Evolutionary conservation across 2,888 invertebrate genomes (phyloP).

Genomic region (Amphimallon solstitiale): DNA sequence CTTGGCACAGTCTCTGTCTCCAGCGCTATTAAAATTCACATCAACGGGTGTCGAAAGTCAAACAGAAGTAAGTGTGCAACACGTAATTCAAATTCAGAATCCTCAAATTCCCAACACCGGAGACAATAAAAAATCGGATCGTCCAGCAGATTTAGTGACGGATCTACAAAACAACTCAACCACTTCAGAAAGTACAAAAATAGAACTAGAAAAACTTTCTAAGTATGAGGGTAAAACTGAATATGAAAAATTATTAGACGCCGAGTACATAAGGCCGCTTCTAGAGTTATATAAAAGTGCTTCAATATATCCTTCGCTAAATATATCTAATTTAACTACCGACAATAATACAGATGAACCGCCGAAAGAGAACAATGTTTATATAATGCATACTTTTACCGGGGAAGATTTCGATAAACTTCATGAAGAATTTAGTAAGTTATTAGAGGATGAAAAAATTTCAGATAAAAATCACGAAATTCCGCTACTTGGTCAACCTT

Average conservation of each 20-base stretch:
- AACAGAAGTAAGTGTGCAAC: conserved; percentile 2
- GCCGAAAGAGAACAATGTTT: conserved; percentile 22
- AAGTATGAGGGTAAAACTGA: conserved; percentile 53
- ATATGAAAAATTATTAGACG: conserved; percentile 57
- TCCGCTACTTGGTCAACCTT: neutral
- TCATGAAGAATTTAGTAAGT: neutral
- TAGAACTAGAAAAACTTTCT: conserved; percentile 12
- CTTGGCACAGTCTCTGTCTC: conserved; percentile 6
- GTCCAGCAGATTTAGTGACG: neutral
- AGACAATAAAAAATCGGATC: neutral
- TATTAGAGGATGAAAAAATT: neutral
- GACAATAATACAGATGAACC: conserved; percentile 7
- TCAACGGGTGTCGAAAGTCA: neutral
- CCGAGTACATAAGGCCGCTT: conserved; percentile 59
- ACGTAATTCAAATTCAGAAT: neutral
- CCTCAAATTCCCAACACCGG: neutral
- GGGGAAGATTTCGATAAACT: conserved; percentile 22
- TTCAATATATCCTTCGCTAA: neutral
- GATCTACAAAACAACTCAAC: neutral
- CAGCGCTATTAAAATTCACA: conserved; percentile 3
- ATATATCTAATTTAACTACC: neutral
- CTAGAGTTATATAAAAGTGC: conserved; percentile 54
- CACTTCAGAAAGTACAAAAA: conserved; percentile 5
- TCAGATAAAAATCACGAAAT: neutral
- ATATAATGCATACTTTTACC: conserved; percentile 6